A percentile compares a stretch with the other conserved stretches of the same genome.
Conservation (phyloP, 2,888 invertebrate species). For the Notocelia uddmanniana region DNA sequence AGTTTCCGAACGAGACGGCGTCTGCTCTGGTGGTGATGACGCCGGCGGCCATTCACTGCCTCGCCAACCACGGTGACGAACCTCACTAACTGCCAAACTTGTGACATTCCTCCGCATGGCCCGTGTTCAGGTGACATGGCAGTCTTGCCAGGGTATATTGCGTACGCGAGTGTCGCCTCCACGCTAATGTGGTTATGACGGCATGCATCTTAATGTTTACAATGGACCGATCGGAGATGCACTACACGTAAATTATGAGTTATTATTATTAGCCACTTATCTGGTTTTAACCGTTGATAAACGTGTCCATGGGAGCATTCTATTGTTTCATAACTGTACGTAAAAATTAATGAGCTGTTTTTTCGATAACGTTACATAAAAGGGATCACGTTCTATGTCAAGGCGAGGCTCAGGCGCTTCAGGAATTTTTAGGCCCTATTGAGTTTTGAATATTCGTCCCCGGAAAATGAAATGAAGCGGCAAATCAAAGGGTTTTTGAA, state of each 20-base stretch:
- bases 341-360: constrained; percentile 37
- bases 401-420: constrained; percentile 41
- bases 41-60: constrained; percentile 78
- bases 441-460: constrained; percentile 75
- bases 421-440: constrained; percentile 73
- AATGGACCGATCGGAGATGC: constrained; percentile 7
- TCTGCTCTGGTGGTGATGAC: constrained; percentile 79
- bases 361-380: constrained; percentile 43
- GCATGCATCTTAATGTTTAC: constrained; percentile 12
- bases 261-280: neutral
- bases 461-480: constrained; percentile 79
- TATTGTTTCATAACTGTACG: constrained; percentile 18
- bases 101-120: constrained; percentile 78
- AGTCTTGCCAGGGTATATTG: constrained; percentile 42
- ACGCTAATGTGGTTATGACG: constrained; percentile 16
- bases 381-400: constrained; percentile 41
- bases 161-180: constrained; percentile 34
- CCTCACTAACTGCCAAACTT: constrained; percentile 81
- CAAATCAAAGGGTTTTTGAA: constrained; percentile 82
- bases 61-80: constrained; percentile 66
- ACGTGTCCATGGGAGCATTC: neutral
- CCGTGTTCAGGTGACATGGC: constrained; percentile 66
- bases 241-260: constrained; percentile 2
- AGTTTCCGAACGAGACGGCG: constrained; percentile 78
- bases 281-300: neutral